A percentile compares a stretch with the other conserved stretches of the same genome.
Evolutionary conservation across 2,797 vertebrate species (phyloP).

Genomic region (Eleutherodactylus coqui): DNA sequence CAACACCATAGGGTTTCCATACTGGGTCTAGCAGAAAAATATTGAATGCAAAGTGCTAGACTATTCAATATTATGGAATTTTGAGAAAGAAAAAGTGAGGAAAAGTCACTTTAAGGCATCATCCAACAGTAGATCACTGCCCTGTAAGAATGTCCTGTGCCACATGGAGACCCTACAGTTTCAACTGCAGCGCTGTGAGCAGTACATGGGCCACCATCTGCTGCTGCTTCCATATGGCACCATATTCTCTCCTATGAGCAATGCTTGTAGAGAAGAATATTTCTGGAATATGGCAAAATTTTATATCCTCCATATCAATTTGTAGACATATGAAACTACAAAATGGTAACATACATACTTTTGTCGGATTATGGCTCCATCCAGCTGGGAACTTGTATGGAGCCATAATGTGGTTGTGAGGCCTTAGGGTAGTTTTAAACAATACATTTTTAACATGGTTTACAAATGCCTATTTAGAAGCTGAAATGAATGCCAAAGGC

Average conservation of each 20-base stretch:
- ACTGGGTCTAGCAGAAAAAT: constrained; percentile 83
- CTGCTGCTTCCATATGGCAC: too few species aligned
- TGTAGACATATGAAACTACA: too few species aligned
- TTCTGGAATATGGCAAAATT: neutral
- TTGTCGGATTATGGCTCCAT: too few species aligned
- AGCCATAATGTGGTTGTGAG: neutral
- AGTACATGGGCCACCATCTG: neutral
- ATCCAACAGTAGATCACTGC: neutral
- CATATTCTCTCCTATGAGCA: too few species aligned
- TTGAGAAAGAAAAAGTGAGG: neutral
- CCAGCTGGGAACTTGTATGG: neutral
- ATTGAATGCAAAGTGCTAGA: neutral
- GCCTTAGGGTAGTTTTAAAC: neutral
- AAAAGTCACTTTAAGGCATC: neutral
- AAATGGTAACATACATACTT: too few species aligned
- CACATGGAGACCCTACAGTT: neutral
- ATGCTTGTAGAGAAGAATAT: neutral
- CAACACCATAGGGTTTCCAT: constrained; percentile 87
- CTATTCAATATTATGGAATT: too few species aligned
- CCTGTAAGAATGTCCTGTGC: neutral
- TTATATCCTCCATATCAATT: neutral
- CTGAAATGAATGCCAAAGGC: too few species aligned
- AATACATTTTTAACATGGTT: neutral
- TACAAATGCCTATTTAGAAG: too few species aligned
- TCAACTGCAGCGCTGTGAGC: neutral